Percentiles rank a stretch among this genome's conserved stretches.
Evolutionary conservation across 1,140 invertebrate species (phyloP).

Genomic region (Drosophila ananassae): DNA sequence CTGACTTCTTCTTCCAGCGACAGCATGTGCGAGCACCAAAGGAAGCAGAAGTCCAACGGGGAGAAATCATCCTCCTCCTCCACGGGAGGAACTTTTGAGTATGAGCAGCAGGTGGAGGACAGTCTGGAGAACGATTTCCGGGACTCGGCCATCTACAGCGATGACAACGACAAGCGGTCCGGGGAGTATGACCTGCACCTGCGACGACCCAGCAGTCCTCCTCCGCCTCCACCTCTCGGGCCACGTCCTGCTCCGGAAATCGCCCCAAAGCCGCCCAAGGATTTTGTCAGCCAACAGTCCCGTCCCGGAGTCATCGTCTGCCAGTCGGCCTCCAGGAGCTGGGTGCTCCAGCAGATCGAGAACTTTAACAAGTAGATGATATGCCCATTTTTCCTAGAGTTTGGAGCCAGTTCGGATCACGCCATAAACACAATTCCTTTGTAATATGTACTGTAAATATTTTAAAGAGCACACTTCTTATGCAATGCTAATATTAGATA

Average conservation of each 20-base stretch:
- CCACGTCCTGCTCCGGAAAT: slow-evolving; percentile 55
- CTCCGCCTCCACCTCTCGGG: slow-evolving; percentile 58
- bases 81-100: slow-evolving; percentile 59
- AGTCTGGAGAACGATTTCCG: slow-evolving; percentile 87
- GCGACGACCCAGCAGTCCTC: slow-evolving; percentile 61
- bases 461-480: slow-evolving; percentile 20
- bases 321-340: slow-evolving; percentile 72
- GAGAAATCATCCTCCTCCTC: slow-evolving; percentile 17
- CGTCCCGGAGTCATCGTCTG: slow-evolving; percentile 54
- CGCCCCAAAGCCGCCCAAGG: slow-evolving; percentile 60
- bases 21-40: slow-evolving; percentile 83
- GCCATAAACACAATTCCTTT: slow-evolving; percentile 65
- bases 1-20: slow-evolving; percentile 87
- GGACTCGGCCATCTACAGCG: slow-evolving; percentile 93
- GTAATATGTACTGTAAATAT: slow-evolving; percentile 34
- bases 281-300: slow-evolving; percentile 31
- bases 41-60: slow-evolving; percentile 32
- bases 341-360: slow-evolving; percentile 82
- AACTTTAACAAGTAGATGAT: slow-evolving; percentile 74
- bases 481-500: slow-evolving; percentile 36
- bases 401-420: neutral
- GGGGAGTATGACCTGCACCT: slow-evolving; percentile 55
- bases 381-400: neutral
- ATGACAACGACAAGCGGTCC: slow-evolving; percentile 85
- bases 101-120: slow-evolving; percentile 80